Evolutionary conservation across 2,888 invertebrate species (phyloP).

Genomic region (Leucania comma): DNA sequence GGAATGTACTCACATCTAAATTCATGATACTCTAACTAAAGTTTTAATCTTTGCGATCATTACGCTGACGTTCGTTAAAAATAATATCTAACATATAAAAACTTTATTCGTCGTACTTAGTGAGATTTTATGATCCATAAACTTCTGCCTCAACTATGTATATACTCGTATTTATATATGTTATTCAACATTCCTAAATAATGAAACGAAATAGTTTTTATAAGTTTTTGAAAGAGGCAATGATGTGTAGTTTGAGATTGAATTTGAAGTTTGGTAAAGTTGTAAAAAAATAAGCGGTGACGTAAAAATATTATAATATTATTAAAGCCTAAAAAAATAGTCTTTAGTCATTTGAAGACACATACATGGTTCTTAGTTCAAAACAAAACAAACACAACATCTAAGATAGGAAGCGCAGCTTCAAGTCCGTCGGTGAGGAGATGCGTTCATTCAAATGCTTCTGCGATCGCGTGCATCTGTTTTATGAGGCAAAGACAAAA

Average conservation of each 20-base stretch:
- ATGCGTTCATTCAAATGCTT: neutral
- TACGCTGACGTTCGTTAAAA: conserved; percentile 10
- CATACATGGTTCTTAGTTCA: neutral
- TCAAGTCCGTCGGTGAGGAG: neutral
- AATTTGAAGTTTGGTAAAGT: neutral
- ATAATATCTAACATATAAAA: conserved; percentile 24
- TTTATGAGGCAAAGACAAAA: conserved; percentile 44
- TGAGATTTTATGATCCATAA: conserved; percentile 25
- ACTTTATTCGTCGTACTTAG: conserved; percentile 27
- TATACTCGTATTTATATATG: no score
- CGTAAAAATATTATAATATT: no score
- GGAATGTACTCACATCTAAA: conserved; percentile 17
- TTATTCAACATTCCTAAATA: conserved; percentile 8
- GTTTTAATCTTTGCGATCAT: conserved; percentile 26
- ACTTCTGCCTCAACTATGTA: conserved; percentile 12
- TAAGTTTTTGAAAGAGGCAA: conserved; percentile 2
- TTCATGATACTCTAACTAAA: conserved; percentile 26
- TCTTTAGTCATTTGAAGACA: neutral
- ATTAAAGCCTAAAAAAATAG: neutral
- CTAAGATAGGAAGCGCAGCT: neutral
- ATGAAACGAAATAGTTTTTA: neutral
- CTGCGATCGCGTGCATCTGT: neutral
- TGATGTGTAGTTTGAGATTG: neutral
- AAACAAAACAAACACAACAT: neutral
- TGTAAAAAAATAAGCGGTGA: no score